Evolutionary conservation across 2,113 vertebrate genomes (phyloP), one percentile per base, ranked within the genome.

Genomic region (Mungos mungo): DNA sequence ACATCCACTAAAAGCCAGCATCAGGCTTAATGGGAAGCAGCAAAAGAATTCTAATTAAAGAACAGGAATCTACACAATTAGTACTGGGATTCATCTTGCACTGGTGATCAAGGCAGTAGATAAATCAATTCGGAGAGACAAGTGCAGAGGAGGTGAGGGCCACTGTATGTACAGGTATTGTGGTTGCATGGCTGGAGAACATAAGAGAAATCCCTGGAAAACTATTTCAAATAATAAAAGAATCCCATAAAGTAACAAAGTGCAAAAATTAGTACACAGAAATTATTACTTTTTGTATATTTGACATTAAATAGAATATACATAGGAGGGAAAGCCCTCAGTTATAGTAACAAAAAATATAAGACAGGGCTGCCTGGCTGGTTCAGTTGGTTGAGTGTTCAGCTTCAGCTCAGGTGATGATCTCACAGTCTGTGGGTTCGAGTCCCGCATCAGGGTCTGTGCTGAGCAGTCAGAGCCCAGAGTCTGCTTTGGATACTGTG

Each of bases 31-130:
- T 74, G 47, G 15, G 85, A 74, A 92, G 74, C 7, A 41, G 6
- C 57, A 84, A 88, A 90, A 47, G 35, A 93, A 84, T 96, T 94
- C 29, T 82, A 71, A 76, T 9, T 84, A 54, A 93, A 95, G 60
- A 91, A 76, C 19, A 76, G 54, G 86, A 5, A n/a, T 85, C 19
- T 77, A 45, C 4, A 38, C 11, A 86, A 15, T 79, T 87, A 72
- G 18, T 83, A 82, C 9, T 41, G 12, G 85, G 95, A 92, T n/a
- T 94, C 18, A n/a, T 79, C 74, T 45, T 80, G 35, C 63, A 54
- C 6, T 60, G 31, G 52, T 79, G 88, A 90, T 52, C 63, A 76
- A 41, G 85, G 35, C 65, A 81, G 71, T 81, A 76, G 25, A 38
- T 16, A 85, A 85, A 88, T 84, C 18, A 87, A 87, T 87, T 74